A percentile compares a stretch with the other conserved stretches of the same genome.
These are phyloP conservation scores for Odontamblyopus lacepedii DNA, from an alignment of 2,797 vertebrate species.

Conservation along the genomic window DNA sequence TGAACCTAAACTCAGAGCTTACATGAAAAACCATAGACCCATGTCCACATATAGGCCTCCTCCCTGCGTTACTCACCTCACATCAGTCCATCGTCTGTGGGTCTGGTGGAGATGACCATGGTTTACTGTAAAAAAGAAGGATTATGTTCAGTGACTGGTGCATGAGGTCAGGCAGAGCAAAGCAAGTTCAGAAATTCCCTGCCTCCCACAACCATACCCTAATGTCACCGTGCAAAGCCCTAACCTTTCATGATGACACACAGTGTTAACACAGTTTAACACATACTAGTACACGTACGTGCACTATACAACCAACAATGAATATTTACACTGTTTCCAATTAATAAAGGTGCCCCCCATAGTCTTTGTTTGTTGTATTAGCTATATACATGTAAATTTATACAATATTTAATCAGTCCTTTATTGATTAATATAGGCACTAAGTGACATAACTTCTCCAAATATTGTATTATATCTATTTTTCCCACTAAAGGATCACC, in stretches of 20 bases:
- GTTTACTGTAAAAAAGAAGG: constrained; percentile 87
- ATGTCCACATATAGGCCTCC: not conserved
- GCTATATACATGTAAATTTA: no score
- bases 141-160: constrained; percentile 50
- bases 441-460: no score
- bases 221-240: constrained; percentile 19
- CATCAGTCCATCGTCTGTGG: constrained; percentile 87
- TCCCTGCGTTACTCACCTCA: not conserved
- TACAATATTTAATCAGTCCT: no score
- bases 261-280: constrained; percentile 17
- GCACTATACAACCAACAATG: constrained; percentile 21
- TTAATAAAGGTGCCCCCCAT: no score
- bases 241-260: not conserved
- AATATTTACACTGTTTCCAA: not conserved
- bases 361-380: no score
- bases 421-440: no score
- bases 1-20: constrained; percentile 8
- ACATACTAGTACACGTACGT: constrained; percentile 27
- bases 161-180: constrained; percentile 38
- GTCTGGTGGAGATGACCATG: constrained; percentile 91
- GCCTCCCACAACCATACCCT: constrained; percentile 13
- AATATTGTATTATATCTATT: no score
- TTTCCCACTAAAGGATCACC: no score
- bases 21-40: not conserved
- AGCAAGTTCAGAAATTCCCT: constrained; percentile 27